These are phyloP conservation scores for Cyrtonyx montezumae DNA, from an alignment of 2,113 vertebrate species.

Conservation along the genomic window DNA sequence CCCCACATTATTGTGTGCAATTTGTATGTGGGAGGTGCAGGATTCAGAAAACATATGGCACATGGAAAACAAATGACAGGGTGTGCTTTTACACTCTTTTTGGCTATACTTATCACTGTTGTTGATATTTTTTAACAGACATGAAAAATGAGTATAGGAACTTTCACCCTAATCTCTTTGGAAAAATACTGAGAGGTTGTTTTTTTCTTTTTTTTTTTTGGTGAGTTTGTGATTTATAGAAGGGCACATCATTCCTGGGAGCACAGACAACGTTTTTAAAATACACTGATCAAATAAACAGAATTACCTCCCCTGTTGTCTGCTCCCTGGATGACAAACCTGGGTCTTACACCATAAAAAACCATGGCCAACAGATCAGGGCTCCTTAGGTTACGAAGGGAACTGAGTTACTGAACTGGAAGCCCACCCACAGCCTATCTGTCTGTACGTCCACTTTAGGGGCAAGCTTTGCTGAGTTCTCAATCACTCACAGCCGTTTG, in stretches of 20 bases:
- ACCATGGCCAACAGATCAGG: not conserved
- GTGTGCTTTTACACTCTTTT: conserved; percentile 67
- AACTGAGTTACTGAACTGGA: not conserved
- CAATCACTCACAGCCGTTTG: not conserved
- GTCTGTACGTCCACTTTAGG: not conserved
- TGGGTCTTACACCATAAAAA: not conserved
- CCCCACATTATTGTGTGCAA: conserved; percentile 66
- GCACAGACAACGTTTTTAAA: not conserved
- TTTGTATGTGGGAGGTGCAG: conserved; percentile 74
- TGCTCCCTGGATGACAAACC: not conserved
- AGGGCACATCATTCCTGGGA: conserved; percentile 3
- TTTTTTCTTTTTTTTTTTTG: not conserved
- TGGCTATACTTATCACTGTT: conserved; percentile 65
- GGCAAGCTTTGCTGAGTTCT: not conserved
- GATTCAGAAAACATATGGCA: conserved; percentile 76
- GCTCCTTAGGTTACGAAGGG: not conserved
- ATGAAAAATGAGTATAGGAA: conserved; percentile 59
- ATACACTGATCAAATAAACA: conserved; percentile 35
- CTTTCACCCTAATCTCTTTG: conserved; percentile 49
- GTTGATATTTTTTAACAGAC: conserved; percentile 54
- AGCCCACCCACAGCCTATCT: conserved; percentile 30
- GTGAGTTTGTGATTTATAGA: conserved; percentile 52
- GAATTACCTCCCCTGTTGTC: not conserved
- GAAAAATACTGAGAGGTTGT: conserved; percentile 19
- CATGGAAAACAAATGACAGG: conserved; percentile 70